phyloP scores from a whole-genome alignment of 2,797 vertebrate species.

The Hoplostethus mediterraneus region DNA sequence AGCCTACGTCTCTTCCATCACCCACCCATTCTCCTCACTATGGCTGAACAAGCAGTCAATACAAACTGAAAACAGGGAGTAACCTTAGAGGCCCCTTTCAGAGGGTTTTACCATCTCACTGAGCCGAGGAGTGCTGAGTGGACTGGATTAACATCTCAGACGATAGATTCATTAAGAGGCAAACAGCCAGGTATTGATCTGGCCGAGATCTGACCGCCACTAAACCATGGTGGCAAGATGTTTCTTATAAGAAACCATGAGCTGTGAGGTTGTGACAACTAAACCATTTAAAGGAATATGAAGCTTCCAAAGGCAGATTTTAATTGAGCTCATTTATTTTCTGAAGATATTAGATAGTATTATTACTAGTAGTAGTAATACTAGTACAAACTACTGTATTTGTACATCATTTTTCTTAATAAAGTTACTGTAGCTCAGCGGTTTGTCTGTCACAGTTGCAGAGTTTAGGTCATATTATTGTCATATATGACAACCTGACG shows the following conservation, averaged over 20 bases:
- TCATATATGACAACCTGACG: neutral
- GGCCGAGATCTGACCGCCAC: neutral
- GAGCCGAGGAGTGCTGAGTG: constrained; percentile 51
- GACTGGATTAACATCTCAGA: constrained; percentile 54
- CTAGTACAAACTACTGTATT: no score
- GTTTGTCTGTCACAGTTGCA: no score
- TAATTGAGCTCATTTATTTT: no score
- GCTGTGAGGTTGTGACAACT: neutral
- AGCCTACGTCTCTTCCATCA: neutral
- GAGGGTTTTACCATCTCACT: neutral
- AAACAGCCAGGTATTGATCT: neutral
- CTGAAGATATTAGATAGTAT: no score
- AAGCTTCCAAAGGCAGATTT: no score
- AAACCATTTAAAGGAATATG: no score
- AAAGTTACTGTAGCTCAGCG: no score
- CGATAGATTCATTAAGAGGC: constrained; percentile 46
- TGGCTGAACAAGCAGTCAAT: constrained; percentile 22
- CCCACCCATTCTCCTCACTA: neutral
- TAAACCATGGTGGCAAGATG: no score
- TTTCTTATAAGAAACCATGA: neutral
- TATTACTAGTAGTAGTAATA: no score
- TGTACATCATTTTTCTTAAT: no score
- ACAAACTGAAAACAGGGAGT: constrained; percentile 22
- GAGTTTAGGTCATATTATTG: no score
- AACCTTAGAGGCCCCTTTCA: constrained; percentile 5